phyloP scores from a whole-genome alignment of 2,888 invertebrate species.

The Sympetrum striolatum region DNA sequence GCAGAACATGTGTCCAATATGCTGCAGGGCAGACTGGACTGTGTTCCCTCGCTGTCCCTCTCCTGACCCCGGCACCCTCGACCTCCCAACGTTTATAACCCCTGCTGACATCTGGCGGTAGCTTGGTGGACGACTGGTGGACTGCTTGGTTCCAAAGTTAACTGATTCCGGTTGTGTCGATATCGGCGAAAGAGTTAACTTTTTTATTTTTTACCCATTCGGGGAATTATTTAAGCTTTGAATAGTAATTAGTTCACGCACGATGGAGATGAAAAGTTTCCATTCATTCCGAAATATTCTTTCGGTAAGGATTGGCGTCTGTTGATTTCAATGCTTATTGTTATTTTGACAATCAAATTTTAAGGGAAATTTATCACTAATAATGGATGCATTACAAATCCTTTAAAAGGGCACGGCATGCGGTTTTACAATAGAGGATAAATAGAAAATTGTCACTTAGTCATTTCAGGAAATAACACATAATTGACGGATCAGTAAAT shows the following conservation, averaged over 20 bases:
- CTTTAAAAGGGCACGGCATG: too few relatives aligned
- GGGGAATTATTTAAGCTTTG: neutral
- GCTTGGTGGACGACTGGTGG: neutral
- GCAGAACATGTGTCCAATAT: constrained; percentile 41
- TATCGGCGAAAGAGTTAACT: neutral
- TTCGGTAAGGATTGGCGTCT: too few relatives aligned
- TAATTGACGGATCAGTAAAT: too few relatives aligned
- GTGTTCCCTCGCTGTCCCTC: neutral
- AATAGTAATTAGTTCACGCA: neutral
- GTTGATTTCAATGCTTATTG: too few relatives aligned
- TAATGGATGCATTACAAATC: too few relatives aligned
- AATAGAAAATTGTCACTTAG: too few relatives aligned
- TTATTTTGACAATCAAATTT: too few relatives aligned
- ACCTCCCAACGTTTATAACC: neutral
- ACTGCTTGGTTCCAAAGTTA: neutral
- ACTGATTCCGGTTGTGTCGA: neutral
- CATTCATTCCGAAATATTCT: too few relatives aligned
- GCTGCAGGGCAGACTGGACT: constrained; percentile 37
- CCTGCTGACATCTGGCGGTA: constrained; percentile 13
- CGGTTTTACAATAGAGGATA: too few relatives aligned
- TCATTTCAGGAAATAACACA: too few relatives aligned
- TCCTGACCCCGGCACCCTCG: neutral
- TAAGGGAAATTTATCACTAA: too few relatives aligned
- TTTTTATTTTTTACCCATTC: neutral
- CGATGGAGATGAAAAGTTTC: neutral